Evolutionary conservation across 2,797 vertebrate species (phyloP).

Genomic region (Chiroxiphia lanceolata): DNA sequence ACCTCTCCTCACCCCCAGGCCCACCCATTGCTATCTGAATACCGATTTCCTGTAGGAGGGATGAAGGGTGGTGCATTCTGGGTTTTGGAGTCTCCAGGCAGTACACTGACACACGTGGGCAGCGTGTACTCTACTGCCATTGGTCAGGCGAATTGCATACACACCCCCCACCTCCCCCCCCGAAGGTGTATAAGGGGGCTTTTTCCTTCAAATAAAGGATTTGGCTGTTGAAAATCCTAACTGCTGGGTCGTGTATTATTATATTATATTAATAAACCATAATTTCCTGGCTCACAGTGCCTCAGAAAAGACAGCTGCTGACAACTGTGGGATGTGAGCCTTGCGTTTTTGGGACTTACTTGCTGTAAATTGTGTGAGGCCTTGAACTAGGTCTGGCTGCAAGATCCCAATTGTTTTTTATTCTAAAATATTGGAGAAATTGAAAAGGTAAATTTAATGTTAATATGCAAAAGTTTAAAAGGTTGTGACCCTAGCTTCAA

Average conservation of each 20-base stretch:
- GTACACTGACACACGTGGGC: no score
- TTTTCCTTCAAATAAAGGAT: no score
- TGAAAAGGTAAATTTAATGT: neutral
- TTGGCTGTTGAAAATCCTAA: no score
- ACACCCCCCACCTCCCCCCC: no score
- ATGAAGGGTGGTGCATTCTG: no score
- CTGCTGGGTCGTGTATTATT: no score
- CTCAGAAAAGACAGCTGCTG: neutral
- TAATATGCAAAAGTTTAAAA: neutral
- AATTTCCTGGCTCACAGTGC: neutral
- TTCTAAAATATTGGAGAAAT: neutral
- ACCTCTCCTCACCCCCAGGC: neutral
- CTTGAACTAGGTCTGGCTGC: neutral
- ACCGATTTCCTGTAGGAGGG: neutral
- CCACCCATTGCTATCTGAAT: neutral
- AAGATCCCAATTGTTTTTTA: neutral
- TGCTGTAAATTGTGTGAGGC: rapidly evolving
- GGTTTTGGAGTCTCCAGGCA: no score
- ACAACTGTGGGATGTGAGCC: neutral
- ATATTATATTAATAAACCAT: no score
- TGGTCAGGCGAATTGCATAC: no score
- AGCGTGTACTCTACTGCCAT: no score
- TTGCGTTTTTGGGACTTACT: neutral
- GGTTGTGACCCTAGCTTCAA: neutral
- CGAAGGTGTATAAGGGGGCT: no score